Percentiles rank a stretch among this genome's conserved stretches.
Conservation (phyloP, 2,797 vertebrate genomes). For the Choloepus didactylus region DNA sequence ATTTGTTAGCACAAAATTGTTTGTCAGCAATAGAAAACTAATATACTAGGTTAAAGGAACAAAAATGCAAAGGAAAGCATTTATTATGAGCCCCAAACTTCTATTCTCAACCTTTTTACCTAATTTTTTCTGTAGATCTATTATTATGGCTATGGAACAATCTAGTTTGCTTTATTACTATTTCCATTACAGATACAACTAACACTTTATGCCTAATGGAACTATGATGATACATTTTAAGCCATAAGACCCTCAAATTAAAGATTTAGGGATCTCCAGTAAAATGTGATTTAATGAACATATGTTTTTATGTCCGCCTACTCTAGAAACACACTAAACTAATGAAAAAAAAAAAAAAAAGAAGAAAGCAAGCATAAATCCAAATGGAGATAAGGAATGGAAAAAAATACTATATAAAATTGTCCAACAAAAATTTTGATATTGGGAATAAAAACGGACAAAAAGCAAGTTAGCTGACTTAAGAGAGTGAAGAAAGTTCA, state of each 20-base stretch:
- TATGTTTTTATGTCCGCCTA: constrained; percentile 32
- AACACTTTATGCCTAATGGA: constrained; percentile 16
- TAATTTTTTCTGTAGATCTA: neutral
- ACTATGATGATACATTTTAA: constrained; percentile 31
- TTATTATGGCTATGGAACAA: neutral
- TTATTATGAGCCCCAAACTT: neutral
- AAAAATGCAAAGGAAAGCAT: neutral
- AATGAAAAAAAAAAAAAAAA: neutral
- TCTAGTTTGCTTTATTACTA: constrained; percentile 12
- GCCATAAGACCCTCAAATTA: neutral
- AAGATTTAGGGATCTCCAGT: neutral
- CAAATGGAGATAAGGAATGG: neutral
- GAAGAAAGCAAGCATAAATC: neutral
- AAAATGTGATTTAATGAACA: constrained; percentile 12
- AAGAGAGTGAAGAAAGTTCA: neutral
- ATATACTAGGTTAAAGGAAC: neutral
- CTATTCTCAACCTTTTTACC: neutral
- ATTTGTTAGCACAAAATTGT: neutral
- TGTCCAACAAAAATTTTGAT: neutral
- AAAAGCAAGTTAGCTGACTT: neutral
- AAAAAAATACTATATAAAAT: neutral
- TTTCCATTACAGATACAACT: constrained; percentile 48
- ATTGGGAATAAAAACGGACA: neutral
- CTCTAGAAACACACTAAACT: neutral
- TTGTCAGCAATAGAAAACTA: neutral